These are phyloP conservation scores for Rhyacichthys aspro DNA, from an alignment of 2,797 vertebrate genomes.

Conservation along the genomic window DNA sequence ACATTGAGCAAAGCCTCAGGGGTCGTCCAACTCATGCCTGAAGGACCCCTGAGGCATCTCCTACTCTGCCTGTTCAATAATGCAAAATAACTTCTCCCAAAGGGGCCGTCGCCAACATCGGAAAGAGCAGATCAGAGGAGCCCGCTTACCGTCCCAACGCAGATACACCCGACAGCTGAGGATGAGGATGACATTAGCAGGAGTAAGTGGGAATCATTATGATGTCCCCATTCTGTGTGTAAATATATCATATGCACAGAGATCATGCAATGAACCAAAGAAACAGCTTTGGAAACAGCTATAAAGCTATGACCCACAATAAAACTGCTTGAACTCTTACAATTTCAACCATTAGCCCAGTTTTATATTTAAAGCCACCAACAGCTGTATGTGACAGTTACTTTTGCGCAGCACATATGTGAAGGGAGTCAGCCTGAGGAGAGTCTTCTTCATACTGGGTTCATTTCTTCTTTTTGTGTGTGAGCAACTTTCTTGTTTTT, in stretches of 20 bases:
- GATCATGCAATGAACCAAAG: neutral
- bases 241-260: no score
- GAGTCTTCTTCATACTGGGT: neutral
- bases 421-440: neutral
- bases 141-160: constrained; percentile 36
- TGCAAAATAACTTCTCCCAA: constrained; percentile 66
- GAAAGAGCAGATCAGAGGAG: constrained; percentile 47
- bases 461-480: neutral
- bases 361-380: constrained; percentile 7
- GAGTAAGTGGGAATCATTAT: constrained; percentile 57
- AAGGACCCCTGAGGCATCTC: constrained; percentile 72
- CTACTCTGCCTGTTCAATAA: constrained; percentile 75
- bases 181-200: constrained; percentile 45
- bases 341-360: neutral
- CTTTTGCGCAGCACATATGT: neutral
- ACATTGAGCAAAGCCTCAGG: constrained; percentile 62
- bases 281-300: neutral
- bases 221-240: neutral
- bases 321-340: neutral
- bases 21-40: constrained; percentile 68
- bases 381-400: neutral
- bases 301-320: constrained; percentile 7
- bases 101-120: constrained; percentile 62
- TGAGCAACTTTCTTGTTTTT: neutral
- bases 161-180: constrained; percentile 23